These are phyloP conservation scores for Anhinga rufa DNA, from an alignment of 2,113 vertebrate genomes.

Conservation along the genomic window DNA sequence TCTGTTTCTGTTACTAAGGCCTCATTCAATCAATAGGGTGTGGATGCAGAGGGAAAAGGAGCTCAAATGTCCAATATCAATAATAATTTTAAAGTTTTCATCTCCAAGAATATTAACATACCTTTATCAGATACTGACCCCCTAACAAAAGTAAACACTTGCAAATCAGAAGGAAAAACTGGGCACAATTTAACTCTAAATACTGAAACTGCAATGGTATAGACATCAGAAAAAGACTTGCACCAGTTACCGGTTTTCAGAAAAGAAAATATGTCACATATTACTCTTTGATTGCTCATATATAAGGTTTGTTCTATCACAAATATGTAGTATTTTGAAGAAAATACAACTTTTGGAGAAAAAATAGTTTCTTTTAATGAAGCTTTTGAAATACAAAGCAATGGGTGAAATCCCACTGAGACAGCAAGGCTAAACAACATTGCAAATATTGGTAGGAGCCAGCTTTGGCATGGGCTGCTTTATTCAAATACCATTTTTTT, in stretches of 20 bases:
- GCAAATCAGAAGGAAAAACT: background rate
- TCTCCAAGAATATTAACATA: background rate
- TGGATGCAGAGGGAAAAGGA: background rate
- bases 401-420: background rate
- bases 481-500: background rate
- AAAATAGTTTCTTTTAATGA: background rate
- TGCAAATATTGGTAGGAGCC: background rate
- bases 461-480: background rate
- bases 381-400: background rate
- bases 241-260: no score
- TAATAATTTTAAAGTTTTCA: background rate
- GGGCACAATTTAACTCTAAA: background rate
- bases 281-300: background rate
- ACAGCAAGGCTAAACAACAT: background rate
- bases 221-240: no score
- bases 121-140: background rate
- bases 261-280: background rate
- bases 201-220: no score
- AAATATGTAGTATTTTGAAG: background rate
- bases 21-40: background rate
- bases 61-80: background rate
- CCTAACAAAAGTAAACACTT: background rate
- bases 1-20: background rate
- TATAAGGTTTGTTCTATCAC: background rate
- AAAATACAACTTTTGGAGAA: background rate